Evolutionary conservation across 2,888 invertebrate genomes (phyloP), one percentile per base, ranked within the genome.

Genomic region (Chelonus formosanus): DNA sequence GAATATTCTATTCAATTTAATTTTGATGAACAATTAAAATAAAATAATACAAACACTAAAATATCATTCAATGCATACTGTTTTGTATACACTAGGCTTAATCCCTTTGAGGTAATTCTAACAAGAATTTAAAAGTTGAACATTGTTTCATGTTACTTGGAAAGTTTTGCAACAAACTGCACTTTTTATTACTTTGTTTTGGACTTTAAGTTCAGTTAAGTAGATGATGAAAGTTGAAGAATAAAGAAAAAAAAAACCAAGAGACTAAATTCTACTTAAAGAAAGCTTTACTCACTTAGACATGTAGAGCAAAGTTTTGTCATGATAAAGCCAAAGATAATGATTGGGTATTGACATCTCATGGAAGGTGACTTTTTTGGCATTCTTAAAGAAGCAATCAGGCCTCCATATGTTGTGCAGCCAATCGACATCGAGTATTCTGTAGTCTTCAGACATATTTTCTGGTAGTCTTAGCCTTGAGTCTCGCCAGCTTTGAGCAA

Each of bases 331-430:
- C 94, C 95, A 95, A 7, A 96, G 86, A 81, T 96, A 96, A 84
- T 96, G 95, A 81, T 96, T 96, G 0, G 96, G 95, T 82, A 96
- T 95, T 81, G 94, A 95, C 94, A 96, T 95, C 85, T 95, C 95
- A 76, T 96, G 96, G 79, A 96, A 95, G 10, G 95, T 95, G 48
- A 90, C 95, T 80, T 94, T 94, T 85, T 96, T 96, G 20, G 95
- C 95, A 82, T 95, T 96, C 85, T 95, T 95, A 85, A 96, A 95
- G 86, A 96, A 96, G 83, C 95, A 94, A 85, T 96, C 96, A 0
- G 96, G 96, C 66, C 95, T 87, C 96, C 96, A 96, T 81, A 96
- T 95, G 82, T 90, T 90, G 85, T 94, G 93, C 76, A 95, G 86
- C 95, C 95, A 95, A 75, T 93, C 94, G 35, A 95, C 94, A 79